Evolutionary conservation across 2,113 vertebrate genomes (phyloP), one percentile per base, ranked within the genome.

Genomic region (Chascanopsetta lugubris): DNA sequence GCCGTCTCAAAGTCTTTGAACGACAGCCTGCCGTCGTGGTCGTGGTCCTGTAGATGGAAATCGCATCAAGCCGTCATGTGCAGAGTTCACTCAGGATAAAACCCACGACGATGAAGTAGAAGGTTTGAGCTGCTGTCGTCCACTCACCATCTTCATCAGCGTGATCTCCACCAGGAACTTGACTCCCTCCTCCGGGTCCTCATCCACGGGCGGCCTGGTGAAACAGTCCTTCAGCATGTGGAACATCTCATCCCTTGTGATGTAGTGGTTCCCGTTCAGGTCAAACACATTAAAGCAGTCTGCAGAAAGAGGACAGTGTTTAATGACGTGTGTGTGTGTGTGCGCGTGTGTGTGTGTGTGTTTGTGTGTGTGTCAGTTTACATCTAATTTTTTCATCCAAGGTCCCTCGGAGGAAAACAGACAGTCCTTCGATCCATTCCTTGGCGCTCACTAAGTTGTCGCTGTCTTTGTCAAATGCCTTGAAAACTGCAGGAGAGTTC

Each of bases 231-330:
- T 96, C 79, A 98, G 82, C 94, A 98, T 93, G 62, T 94, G 94
- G 72, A 97, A 95, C 92, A 97, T 96, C 89, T 99, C 96, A 17
- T 99, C 96, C 61, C 90, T 92, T 4, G 96, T 93, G 87, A 99
- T 95, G 87, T 90, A 94, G 50, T 93, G 91, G 59, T 98, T 94
- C 8, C 93, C 90, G 36, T 98, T 96, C 84, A 97, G 82, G 88
- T 99, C 96, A 18, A 97, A 99, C 21, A 98, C 90, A 0, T 91
- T 83, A 87, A 98, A 99, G 84, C 96, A 96, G 72, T 94, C 97
- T 99, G 34, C 50, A 50, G 34, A 69, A 26, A 57, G 26, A 21
- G 11, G 43, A 51, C 4, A 13, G 2, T 64, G 30, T 32, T 24
- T 25, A 21, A 11, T 4, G 46, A 12, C 1, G 27, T 30, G 8